phyloP scores from a whole-genome alignment of 2,113 vertebrate species.

The Peucedramus taeniatus region DNA sequence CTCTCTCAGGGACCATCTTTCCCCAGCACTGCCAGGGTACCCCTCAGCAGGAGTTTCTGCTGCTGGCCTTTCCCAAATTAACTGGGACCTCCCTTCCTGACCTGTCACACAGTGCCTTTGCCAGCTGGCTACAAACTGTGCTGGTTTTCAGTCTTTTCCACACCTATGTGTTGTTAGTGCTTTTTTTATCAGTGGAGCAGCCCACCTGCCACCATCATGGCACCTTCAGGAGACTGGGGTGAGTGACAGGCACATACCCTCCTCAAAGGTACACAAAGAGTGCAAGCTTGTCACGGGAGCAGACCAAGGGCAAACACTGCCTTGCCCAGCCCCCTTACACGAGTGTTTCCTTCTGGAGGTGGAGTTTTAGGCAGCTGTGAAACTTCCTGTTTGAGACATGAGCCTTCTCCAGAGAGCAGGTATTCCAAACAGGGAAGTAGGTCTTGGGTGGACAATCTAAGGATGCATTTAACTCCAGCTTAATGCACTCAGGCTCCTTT shows the following conservation, averaged over 20 bases:
- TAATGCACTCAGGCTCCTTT: neutral
- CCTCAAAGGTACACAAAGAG: neutral
- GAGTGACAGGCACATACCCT: neutral
- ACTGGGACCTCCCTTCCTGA: neutral
- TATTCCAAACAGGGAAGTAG: neutral
- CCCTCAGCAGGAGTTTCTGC: neutral
- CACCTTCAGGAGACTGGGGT: neutral
- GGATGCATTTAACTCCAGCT: neutral
- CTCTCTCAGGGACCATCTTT: neutral
- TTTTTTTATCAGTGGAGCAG: neutral
- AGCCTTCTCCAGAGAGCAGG: neutral
- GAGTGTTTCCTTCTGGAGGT: neutral
- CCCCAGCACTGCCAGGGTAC: neutral
- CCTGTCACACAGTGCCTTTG: fast-evolving
- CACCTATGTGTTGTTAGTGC: neutral
- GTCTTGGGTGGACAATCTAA: neutral
- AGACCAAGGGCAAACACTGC: neutral
- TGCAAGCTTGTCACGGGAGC: neutral
- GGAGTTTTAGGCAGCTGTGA: neutral
- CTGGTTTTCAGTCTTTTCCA: neutral
- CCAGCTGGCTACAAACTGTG: neutral
- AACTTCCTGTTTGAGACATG: neutral
- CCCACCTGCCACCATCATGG: too few relatives aligned
- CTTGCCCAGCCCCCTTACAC: neutral
- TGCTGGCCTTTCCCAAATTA: neutral